These are phyloP conservation scores for Bombus balteatus DNA, from an alignment of 1,140 invertebrate species.

Conservation along the genomic window DNA sequence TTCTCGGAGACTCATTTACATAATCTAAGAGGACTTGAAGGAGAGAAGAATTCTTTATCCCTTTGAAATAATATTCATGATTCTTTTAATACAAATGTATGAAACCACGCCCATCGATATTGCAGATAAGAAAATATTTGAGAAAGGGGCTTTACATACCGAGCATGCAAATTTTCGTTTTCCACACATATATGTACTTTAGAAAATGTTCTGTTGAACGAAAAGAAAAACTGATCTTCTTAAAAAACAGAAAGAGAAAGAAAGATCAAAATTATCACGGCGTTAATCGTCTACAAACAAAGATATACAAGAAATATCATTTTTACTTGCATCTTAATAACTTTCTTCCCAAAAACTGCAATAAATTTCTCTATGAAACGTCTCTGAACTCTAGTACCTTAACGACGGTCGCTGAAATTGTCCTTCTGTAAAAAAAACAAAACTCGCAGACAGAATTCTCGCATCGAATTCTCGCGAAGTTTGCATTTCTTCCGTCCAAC, in stretches of 20 bases:
- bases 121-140: not conserved
- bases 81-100: not conserved
- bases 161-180: not conserved
- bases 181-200: not conserved
- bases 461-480: conserved; percentile 17
- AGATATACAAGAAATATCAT: too few relatives aligned
- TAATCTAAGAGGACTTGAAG: not conserved
- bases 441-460: not conserved
- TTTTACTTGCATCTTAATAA: too few relatives aligned
- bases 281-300: too few relatives aligned
- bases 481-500: conserved; percentile 9
- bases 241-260: not conserved
- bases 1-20: not conserved
- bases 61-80: not conserved
- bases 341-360: too few relatives aligned
- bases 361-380: too few relatives aligned
- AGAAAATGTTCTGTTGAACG: not conserved
- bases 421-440: too few relatives aligned
- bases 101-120: not conserved
- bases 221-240: not conserved
- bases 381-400: too few relatives aligned
- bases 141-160: not conserved
- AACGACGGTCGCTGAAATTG: too few relatives aligned
- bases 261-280: too few relatives aligned
- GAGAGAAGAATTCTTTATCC: not conserved